Conservation (phyloP, 2,797 vertebrate species). For the Cyclura pinguis region DNA sequence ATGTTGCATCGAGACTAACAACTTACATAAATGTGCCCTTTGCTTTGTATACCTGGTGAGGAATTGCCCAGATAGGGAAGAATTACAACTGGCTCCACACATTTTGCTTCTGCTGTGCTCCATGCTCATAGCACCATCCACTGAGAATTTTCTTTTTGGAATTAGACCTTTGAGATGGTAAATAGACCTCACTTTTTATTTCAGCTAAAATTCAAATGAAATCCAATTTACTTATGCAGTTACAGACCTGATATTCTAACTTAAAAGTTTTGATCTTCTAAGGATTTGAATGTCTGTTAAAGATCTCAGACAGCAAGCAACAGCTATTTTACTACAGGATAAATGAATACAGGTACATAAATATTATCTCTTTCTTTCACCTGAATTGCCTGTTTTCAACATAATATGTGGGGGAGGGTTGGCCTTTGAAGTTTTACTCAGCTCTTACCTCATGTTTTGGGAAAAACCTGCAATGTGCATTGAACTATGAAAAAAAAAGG, state of each 20-base stretch:
- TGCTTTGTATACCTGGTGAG: not conserved
- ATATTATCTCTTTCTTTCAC: not conserved
- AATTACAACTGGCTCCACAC: not conserved
- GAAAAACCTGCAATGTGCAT: constrained; percentile 19
- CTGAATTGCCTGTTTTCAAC: constrained; percentile 20
- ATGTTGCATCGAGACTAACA: not conserved
- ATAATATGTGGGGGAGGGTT: not conserved
- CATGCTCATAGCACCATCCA: not conserved
- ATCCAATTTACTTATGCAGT: not conserved
- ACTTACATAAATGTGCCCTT: not conserved
- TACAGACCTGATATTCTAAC: not conserved
- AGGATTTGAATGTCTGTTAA: not conserved
- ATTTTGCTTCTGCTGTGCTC: not conserved
- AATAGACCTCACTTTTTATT: not conserved
- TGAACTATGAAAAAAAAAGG: not conserved
- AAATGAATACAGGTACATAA: constrained; percentile 5
- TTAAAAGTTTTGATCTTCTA: not conserved
- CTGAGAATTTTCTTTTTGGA: too few species aligned
- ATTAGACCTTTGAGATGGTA: too few species aligned
- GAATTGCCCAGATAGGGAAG: not conserved
- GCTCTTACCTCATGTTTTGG: constrained; percentile 17
- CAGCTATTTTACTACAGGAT: not conserved
- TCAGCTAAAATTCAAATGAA: not conserved
- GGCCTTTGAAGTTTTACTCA: constrained; percentile 1
- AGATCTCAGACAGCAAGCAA: not conserved